Conservation (phyloP, 1,140 invertebrate genomes). For the Lerema accius region DNA sequence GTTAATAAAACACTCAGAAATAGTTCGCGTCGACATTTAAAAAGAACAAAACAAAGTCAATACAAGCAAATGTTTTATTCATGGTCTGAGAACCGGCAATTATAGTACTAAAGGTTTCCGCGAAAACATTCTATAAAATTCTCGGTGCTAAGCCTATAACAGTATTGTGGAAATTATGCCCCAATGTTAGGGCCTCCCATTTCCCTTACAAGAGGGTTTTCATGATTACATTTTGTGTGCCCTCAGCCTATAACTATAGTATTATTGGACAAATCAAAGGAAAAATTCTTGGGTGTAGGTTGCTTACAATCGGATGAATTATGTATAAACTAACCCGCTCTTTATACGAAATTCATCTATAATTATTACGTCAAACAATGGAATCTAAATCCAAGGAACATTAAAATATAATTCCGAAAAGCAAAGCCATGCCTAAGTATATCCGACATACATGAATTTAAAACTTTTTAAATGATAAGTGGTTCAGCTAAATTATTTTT, state of each 20-base stretch:
- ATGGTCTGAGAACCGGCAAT: conserved; percentile 4
- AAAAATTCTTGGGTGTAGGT: conserved; percentile 2
- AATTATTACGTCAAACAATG: too few relatives aligned
- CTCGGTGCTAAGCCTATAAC: conserved; percentile 2
- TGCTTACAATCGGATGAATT: too few relatives aligned
- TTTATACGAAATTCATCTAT: too few relatives aligned
- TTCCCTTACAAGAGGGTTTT: conserved; percentile 22
- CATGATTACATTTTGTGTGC: conserved; percentile 16
- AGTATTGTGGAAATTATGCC: conserved; percentile 22
- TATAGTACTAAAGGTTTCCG: conserved; percentile 13
- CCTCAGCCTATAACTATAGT: conserved; percentile 2
- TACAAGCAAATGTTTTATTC: conserved; percentile 14
- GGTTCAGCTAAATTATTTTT: too few relatives aligned
- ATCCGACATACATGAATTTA: too few relatives aligned
- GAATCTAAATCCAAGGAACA: too few relatives aligned
- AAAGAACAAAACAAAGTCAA: background rate
- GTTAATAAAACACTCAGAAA: background rate
- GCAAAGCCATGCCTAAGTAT: too few relatives aligned
- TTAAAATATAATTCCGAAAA: too few relatives aligned
- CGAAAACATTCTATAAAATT: conserved; percentile 9
- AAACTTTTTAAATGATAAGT: too few relatives aligned
- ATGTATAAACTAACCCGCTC: too few relatives aligned
- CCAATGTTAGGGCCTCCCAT: conserved; percentile 15
- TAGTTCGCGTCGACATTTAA: background rate
- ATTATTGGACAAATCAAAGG: conserved; percentile 8